These are phyloP conservation scores for Centropus unirufus DNA, from an alignment of 2,113 vertebrate genomes.

Conservation along the genomic window DNA sequence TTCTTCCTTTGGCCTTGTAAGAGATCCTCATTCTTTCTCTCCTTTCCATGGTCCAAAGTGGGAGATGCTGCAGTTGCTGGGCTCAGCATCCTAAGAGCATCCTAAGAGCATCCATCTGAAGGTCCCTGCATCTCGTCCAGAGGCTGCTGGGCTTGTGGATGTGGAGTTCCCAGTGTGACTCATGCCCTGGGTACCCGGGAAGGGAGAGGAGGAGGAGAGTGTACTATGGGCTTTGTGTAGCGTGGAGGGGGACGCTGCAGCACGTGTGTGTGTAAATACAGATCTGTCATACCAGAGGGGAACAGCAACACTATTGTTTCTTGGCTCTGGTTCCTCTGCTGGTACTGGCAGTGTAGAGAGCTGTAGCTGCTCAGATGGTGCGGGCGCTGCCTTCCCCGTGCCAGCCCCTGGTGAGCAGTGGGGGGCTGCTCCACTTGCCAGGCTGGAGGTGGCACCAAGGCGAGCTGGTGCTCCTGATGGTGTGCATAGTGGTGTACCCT, in stretches of 20 bases:
- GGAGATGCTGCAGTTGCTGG: not conserved
- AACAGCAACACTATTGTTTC: not conserved
- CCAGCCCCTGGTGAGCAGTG: fast-evolving
- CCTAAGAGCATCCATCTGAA: not conserved
- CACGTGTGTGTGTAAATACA: not conserved
- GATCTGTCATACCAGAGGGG: constrained; percentile 5
- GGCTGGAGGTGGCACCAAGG: not conserved
- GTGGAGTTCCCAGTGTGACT: not conserved
- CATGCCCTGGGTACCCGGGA: fast-evolving
- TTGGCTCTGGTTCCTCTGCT: not conserved
- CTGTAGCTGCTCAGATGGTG: not conserved
- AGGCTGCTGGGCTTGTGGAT: not conserved
- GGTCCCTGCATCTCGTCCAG: not conserved
- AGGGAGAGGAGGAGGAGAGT: not conserved
- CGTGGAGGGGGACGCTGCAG: not conserved
- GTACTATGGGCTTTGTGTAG: not conserved
- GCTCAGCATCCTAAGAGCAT: not conserved
- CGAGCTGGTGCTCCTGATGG: not conserved
- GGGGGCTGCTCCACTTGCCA: fast-evolving
- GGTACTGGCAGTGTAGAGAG: not conserved
- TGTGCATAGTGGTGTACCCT: fast-evolving
- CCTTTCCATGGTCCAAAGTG: not conserved
- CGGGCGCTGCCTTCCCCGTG: not conserved
- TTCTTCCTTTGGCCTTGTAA: not conserved
- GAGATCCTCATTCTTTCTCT: not conserved